Conservation (phyloP, 2,797 vertebrate species). For the Champsocephalus esox region DNA sequence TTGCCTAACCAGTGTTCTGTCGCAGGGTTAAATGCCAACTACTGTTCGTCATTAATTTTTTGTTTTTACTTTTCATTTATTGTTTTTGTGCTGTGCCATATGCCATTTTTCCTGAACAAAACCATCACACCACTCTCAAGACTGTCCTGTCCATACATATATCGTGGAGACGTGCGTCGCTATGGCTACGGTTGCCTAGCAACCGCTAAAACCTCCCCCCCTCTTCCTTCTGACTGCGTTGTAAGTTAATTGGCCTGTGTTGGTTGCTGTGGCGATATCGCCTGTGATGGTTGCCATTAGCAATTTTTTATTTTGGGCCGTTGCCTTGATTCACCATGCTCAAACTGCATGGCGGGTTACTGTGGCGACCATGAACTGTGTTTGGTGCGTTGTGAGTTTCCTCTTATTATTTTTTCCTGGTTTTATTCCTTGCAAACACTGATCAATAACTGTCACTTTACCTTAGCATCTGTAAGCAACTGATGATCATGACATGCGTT, state of each 20-base stretch:
- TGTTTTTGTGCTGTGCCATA: slow-evolving; percentile 88
- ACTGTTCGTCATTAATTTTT: slow-evolving; percentile 81
- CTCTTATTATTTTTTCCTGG: slow-evolving; percentile 84
- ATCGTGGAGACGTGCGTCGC: slow-evolving; percentile 87
- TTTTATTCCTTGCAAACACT: slow-evolving; percentile 83
- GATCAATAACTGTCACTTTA: slow-evolving; percentile 85
- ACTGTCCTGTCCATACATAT: slow-evolving; percentile 86
- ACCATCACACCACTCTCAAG: slow-evolving; percentile 83
- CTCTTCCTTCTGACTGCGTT: slow-evolving; percentile 82
- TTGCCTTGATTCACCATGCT: slow-evolving; percentile 88
- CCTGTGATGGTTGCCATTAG: slow-evolving; percentile 90
- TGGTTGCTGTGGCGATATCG: slow-evolving; percentile 89
- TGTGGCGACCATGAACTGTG: slow-evolving; percentile 88
- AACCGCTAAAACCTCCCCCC: slow-evolving; percentile 87
- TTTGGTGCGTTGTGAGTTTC: slow-evolving; percentile 89
- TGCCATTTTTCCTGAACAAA: slow-evolving; percentile 83
- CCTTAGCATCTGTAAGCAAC: slow-evolving; percentile 81
- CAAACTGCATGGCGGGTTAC: slow-evolving; percentile 87
- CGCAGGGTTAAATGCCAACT: slow-evolving; percentile 72
- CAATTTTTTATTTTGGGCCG: slow-evolving; percentile 83
- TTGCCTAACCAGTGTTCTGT: slow-evolving; percentile 81
- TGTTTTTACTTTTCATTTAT: slow-evolving; percentile 84
- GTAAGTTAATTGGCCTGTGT: slow-evolving; percentile 88
- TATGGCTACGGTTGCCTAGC: slow-evolving; percentile 88
- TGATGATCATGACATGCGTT: slow-evolving; percentile 84